Evolutionary conservation across 2,113 vertebrate genomes (phyloP).

Genomic region (Salvelinus alpinus): DNA sequence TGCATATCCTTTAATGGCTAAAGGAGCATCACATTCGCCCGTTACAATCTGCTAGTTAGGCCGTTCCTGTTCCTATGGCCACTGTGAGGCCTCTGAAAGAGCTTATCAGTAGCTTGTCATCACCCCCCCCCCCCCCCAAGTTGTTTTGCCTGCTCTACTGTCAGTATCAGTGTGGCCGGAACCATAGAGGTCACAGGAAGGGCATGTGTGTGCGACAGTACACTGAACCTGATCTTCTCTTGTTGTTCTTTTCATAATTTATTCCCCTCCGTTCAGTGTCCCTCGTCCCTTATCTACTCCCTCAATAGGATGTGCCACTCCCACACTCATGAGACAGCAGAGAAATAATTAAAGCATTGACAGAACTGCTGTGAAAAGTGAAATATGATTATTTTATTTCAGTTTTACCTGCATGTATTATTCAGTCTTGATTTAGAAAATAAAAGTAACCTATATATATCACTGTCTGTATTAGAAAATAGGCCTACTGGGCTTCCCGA

Average conservation of each 20-base stretch:
- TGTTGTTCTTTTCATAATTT: conserved; percentile 62
- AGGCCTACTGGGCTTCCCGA: no score
- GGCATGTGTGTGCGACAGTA: conserved; percentile 3
- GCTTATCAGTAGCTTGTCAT: no score
- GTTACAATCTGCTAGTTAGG: no score
- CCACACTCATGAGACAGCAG: conserved; percentile 28
- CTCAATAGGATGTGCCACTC: conserved; percentile 41
- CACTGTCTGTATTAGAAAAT: no score
- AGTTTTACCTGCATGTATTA: background rate
- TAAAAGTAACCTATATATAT: background rate
- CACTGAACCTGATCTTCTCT: conserved; percentile 39
- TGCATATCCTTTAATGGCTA: no score
- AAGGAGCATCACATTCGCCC: no score
- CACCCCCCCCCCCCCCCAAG: no score
- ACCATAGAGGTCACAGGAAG: conserved; percentile 21
- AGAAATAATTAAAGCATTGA: conserved; percentile 34
- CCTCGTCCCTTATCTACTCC: conserved; percentile 23
- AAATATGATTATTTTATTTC: conserved; percentile 34
- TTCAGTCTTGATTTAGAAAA: background rate
- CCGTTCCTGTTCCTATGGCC: no score
- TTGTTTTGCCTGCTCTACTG: no score
- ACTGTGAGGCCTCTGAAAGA: no score
- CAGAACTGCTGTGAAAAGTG: conserved; percentile 11
- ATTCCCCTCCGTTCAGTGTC: conserved; percentile 40
- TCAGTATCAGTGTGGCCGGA: no score